Conservation (phyloP, 2,113 vertebrate genomes). For the Sciurus niger region DNA sequence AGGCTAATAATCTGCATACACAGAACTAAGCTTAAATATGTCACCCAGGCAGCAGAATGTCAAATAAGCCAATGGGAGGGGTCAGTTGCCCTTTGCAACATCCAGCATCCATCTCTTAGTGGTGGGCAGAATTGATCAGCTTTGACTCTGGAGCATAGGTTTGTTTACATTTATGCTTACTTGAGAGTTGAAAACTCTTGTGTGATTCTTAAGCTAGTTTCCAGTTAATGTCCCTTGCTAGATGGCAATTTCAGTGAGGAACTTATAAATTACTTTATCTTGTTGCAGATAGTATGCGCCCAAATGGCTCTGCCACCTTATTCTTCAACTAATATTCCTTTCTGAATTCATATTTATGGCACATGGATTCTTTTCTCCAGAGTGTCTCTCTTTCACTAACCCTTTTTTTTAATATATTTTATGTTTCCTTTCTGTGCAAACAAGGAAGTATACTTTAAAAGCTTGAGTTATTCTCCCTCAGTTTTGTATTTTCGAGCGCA, state of each 20-base stretch:
- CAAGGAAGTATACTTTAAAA: conserved; percentile 5
- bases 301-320: not conserved
- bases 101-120: not conserved
- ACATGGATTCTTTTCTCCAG: not conserved
- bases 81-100: not conserved
- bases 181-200: not conserved
- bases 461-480: not conserved
- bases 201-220: not conserved
- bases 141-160: not conserved
- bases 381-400: not conserved
- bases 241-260: not conserved
- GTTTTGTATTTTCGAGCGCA: conserved; percentile 1
- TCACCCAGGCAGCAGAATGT: not conserved
- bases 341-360: not conserved
- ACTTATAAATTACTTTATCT: conserved; percentile 6
- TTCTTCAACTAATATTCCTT: not conserved
- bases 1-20: not conserved
- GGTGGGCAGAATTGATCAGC: too few species aligned
- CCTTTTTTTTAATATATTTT: not conserved
- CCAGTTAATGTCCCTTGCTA: not conserved
- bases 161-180: not conserved
- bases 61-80: not conserved
- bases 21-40: not conserved
- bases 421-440: not conserved
- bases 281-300: not conserved